Conservation (phyloP, 2,888 invertebrate species). For the Sarcophaga carnaria region DNA sequence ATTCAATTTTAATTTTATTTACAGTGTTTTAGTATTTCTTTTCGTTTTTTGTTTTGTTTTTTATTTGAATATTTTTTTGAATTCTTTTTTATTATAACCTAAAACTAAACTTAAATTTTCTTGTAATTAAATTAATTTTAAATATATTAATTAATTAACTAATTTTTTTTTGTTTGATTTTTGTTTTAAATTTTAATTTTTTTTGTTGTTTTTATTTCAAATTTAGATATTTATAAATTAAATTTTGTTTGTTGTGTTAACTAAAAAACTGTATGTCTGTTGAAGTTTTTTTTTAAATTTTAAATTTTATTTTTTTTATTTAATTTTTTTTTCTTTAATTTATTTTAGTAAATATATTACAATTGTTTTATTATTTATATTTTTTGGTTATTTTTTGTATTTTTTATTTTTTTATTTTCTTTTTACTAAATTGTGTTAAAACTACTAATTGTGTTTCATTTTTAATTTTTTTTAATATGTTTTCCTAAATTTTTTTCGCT, state of each 20-base stretch:
- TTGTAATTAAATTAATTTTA: constrained; percentile 24
- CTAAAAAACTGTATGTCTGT: constrained; percentile 64
- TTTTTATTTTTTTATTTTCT: constrained; percentile 10
- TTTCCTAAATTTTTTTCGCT: constrained; percentile 65
- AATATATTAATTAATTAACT: constrained; percentile 60
- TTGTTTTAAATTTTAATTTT: not conserved
- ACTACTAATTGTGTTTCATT: constrained; percentile 70
- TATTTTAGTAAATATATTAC: constrained; percentile 61
- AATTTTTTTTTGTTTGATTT: constrained; percentile 1
- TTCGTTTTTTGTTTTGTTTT: not conserved
- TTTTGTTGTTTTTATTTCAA: constrained; percentile 9
- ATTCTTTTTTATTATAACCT: constrained; percentile 42
- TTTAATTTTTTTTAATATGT: constrained; percentile 40
- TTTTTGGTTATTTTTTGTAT: constrained; percentile 31
- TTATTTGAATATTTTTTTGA: constrained; percentile 33
- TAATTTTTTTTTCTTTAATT: constrained; percentile 20
- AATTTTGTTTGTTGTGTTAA: constrained; percentile 61
- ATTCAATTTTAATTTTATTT: constrained; percentile 56
- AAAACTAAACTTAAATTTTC: constrained; percentile 55
- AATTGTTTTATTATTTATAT: constrained; percentile 44
- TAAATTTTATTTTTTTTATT: constrained; percentile 8
- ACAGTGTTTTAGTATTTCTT: constrained; percentile 40
- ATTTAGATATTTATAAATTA: constrained; percentile 32
- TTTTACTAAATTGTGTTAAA: constrained; percentile 68
- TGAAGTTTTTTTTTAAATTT: constrained; percentile 24